phyloP scores from a whole-genome alignment of 2,113 vertebrate genomes.

The Ellobius talpinus region DNA sequence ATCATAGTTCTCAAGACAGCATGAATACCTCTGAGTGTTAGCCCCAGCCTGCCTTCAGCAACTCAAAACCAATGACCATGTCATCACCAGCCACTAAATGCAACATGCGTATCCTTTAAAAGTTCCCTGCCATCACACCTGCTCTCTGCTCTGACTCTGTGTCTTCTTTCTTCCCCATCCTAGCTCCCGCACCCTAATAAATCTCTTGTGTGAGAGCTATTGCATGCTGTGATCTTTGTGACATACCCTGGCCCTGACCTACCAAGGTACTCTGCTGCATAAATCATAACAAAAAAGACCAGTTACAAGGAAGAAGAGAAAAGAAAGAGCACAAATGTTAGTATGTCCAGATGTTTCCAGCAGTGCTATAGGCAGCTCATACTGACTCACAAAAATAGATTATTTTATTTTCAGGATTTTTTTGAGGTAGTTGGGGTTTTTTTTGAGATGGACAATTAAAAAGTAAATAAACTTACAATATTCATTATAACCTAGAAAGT shows the following conservation, averaged over 20 bases:
- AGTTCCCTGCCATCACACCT: too few relatives aligned
- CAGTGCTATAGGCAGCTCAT: not conserved
- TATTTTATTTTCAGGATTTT: constrained; percentile 28
- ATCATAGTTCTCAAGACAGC: not conserved
- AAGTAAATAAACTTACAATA: not conserved
- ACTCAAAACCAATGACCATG: too few relatives aligned
- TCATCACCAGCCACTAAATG: too few relatives aligned
- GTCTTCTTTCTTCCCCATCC: too few relatives aligned
- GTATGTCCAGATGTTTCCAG: constrained; percentile 37
- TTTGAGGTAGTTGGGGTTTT: not conserved
- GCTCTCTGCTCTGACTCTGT: too few relatives aligned
- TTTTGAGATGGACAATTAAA: not conserved
- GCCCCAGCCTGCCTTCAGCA: too few relatives aligned
- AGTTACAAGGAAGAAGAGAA: not conserved
- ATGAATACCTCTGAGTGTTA: not conserved
- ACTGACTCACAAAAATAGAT: constrained; percentile 1
- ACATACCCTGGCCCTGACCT: too few relatives aligned
- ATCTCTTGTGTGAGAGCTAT: too few relatives aligned
- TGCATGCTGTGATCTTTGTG: too few relatives aligned
- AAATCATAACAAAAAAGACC: not conserved
- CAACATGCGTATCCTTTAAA: too few relatives aligned
- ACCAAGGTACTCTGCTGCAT: too few relatives aligned
- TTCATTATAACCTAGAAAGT: constrained; percentile 31
- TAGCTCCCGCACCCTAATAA: too few relatives aligned
- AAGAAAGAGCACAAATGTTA: constrained; percentile 22